These are phyloP conservation scores for Leptosomus discolor DNA, from an alignment of 2,113 vertebrate genomes.

Conservation along the genomic window DNA sequence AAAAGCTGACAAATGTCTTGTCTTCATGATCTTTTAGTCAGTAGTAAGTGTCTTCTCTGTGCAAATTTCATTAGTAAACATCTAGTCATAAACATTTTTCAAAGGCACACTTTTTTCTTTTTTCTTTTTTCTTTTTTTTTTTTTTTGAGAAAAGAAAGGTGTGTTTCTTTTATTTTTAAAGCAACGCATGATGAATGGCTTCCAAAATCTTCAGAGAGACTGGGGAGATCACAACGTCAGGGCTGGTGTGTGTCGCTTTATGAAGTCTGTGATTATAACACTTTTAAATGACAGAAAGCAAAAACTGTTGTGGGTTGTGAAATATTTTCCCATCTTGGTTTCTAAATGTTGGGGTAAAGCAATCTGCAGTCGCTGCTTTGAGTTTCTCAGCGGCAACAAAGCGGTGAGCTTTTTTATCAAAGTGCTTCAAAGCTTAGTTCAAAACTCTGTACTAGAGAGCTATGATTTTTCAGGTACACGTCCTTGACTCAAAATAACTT, in stretches of 20 bases:
- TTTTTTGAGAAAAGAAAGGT: neutral
- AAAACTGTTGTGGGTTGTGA: neutral
- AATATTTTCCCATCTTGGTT: neutral
- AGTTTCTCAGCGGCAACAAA: neutral
- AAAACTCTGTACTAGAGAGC: neutral
- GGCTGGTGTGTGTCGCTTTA: neutral
- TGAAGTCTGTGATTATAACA: neutral
- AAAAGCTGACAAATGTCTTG: neutral
- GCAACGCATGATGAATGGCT: neutral
- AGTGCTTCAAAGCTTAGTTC: neutral
- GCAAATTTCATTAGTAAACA: neutral
- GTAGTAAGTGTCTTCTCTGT: neutral
- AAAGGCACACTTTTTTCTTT: neutral
- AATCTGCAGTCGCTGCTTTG: neutral
- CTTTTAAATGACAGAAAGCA: neutral
- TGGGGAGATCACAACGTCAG: neutral
- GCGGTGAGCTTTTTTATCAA: neutral
- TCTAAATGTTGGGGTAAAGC: neutral
- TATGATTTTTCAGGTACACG: neutral
- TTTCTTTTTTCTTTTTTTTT: neutral
- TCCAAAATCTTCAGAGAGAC: constrained; percentile 2
- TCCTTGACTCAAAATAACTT: neutral
- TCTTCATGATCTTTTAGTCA: neutral
- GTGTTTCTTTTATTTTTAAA: constrained; percentile 14
- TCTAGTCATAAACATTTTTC: neutral